Conservation (phyloP, 1,140 invertebrate species). For the Cherax quadricarinatus region DNA sequence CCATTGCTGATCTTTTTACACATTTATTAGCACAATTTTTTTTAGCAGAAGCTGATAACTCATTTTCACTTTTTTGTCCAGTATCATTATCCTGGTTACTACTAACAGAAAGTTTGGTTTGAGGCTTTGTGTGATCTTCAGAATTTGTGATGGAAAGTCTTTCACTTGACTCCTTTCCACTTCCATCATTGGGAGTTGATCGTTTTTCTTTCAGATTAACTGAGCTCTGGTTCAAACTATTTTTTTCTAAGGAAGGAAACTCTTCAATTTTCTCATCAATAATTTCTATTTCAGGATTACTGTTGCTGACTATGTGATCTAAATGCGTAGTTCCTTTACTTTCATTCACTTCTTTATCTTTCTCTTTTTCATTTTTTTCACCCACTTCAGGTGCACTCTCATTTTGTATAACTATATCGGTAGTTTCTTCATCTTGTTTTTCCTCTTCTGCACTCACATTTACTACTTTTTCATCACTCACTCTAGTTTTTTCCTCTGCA, state of each 20-base stretch:
- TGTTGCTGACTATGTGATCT: neutral
- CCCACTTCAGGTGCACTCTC: neutral
- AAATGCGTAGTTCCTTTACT: neutral
- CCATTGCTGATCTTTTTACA: conserved; percentile 46
- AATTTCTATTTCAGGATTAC: neutral
- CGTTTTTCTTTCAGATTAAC: neutral
- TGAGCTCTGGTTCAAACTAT: neutral
- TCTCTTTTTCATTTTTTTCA: neutral
- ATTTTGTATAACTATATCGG: neutral
- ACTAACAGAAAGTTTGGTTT: neutral
- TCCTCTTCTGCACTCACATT: neutral
- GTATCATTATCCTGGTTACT: neutral
- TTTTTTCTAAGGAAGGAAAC: neutral
- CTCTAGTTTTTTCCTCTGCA: too few relatives aligned
- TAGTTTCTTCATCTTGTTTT: neutral
- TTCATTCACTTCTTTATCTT: neutral
- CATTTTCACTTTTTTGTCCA: neutral
- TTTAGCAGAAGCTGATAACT: neutral
- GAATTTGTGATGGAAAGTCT: neutral
- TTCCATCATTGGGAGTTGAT: neutral
- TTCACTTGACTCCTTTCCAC: neutral
- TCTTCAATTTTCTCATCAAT: neutral
- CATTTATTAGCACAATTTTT: conserved; percentile 6
- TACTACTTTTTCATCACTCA: neutral
- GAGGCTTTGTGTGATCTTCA: neutral